Base-by-base conservation (phyloP, 2,113 vertebrate species). In the Piprites chloris region DNA sequence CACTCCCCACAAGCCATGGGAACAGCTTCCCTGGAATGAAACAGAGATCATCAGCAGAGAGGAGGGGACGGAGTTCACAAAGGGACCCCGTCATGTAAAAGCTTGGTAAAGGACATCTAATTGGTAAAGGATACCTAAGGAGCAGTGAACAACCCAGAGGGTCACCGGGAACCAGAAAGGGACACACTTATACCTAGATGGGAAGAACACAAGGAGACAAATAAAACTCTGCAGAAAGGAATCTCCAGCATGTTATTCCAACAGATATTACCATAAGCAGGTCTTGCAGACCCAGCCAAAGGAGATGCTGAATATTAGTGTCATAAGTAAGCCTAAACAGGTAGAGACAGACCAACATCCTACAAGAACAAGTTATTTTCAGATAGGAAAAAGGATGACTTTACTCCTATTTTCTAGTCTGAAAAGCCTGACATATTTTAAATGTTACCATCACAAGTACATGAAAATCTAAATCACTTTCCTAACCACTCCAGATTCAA, bases 1-100 rank as follows among this genome's bases (percentile, higher is more conserved):
- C 97, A 94, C 96, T 96, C 97, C 96, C 97, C 96, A 78, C 85
- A 96, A 95, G 97, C 98, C 98, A 98, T 98, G 97, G 97, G 97
- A 97, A 92, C 97, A 91, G 97, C 87, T 95, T 93, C 96, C 97
- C 97, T 98, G 80, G 11, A 80, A 98, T 17, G 30, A 97, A 97
- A 94, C 17, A 53, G 90, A 92, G 88, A 49, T 75, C 24, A 55
- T 96, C 77, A 94, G 62, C 65, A 87, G 61, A 69, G 79, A 39
- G 21, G 23, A 68, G 6, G 14, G 14, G 17, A 46, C 7, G 0
- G 1, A 69, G 63, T 30, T 83, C 59, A 84, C 53, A 50, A 7
- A 44, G 18, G 28, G 23, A 49, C 26, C 15, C 5, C 1, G 6
- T 28, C 26, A 62, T 0, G 6, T 33, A 71, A 80, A 61, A 87